phyloP scores from a whole-genome alignment of 2,888 invertebrate species.

The Melanchra persicariae region DNA sequence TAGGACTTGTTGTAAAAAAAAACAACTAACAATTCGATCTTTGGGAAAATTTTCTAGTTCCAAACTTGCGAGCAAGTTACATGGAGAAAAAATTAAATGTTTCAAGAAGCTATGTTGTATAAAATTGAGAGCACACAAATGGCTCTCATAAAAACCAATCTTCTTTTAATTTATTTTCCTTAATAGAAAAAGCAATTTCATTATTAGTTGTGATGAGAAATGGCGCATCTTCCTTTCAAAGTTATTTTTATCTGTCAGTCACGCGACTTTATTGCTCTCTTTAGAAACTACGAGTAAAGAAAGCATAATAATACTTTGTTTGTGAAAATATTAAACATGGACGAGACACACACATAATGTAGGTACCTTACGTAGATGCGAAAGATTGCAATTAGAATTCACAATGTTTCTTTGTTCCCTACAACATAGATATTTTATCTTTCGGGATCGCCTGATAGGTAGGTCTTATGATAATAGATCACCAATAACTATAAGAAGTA shows the following conservation, averaged over 20 bases:
- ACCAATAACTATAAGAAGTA: no score
- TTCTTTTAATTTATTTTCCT: not conserved
- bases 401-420: not conserved
- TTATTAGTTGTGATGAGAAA: conserved; percentile 7
- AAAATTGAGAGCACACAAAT: not conserved
- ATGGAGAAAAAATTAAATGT: not conserved
- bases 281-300: not conserved
- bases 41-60: not conserved
- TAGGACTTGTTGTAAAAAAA: no score
- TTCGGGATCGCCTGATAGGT: no score
- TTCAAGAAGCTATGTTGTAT: not conserved
- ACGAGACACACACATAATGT: no score
- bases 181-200: not conserved
- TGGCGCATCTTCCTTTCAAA: not conserved
- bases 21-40: no score
- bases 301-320: conserved; percentile 2
- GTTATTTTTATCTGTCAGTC: conserved; percentile 4
- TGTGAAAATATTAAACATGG: no score
- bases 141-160: not conserved
- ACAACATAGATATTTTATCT: not conserved
- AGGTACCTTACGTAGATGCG: not conserved
- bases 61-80: not conserved
- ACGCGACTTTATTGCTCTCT: conserved; percentile 3
- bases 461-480: no score
- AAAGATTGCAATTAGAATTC: not conserved